Evolutionary conservation across 2,888 invertebrate species (phyloP), one percentile per base, ranked within the genome.

Genomic region (Toxonevra muliebris): DNA sequence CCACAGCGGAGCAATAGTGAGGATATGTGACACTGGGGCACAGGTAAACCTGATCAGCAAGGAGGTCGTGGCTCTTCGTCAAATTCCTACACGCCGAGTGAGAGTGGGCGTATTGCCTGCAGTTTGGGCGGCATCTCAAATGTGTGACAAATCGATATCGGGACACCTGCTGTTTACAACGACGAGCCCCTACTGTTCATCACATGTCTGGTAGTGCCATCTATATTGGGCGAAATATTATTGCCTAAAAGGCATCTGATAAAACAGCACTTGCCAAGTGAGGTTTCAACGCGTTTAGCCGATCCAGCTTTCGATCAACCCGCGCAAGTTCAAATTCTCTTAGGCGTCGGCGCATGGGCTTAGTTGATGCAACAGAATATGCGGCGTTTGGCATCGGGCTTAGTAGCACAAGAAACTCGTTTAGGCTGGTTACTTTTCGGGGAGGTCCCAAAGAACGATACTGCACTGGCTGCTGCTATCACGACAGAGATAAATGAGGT

Each of bases 1-100:
- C 12, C 45, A 20, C 30, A 30, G 45, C 45, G 63, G 63, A 48
- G 30, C n/a, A 12, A n/a, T 7, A 30, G 30, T 30, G 30, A 30
- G 7, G 61, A 52, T 61, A 41, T 61, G 53, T 41, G 61, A 61
- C 40, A 61, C 61, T 45, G 45, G 61, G 10, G 61, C 61, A 7
- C 53, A 61, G 30, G 13, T 40, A 2, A 61, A 61, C 52, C 17
- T 61, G 15, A 61, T 61, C 9, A 52, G 40, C 15, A 41, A 61
- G 11, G 52, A 61, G 1, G 4, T 52, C n/a, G 53, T 52, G 1
- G 40, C 52, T 3, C 41, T 15, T 1, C 41, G 52, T 61, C 52
- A 43, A 40, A 61, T 61, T 10, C 52, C 40, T 1, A 52, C 13
- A 30, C 13, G 15, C 42, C 52, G 61, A n/a, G 40, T 52, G 5